phyloP scores from a whole-genome alignment of 2,888 invertebrate species.

The Polymixis lichenea region DNA sequence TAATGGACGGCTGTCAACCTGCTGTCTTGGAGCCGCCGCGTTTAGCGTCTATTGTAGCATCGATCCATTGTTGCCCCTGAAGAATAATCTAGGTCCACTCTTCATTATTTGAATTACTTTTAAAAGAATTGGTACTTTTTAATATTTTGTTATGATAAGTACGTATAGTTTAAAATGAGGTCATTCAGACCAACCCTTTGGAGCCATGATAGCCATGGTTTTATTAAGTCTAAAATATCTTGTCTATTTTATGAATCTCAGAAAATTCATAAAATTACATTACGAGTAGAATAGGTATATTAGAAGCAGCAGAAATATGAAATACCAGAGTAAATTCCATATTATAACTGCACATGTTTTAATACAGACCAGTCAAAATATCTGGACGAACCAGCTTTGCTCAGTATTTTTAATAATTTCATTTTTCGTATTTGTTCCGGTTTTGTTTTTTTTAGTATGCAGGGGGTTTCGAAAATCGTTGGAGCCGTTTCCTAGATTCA shows the following conservation, averaged over 20 bases:
- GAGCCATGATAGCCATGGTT: not conserved
- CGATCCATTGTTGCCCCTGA: constrained; percentile 64
- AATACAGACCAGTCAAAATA: no score
- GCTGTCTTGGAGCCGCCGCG: constrained; percentile 64
- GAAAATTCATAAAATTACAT: not conserved
- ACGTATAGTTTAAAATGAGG: not conserved
- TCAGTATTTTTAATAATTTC: no score
- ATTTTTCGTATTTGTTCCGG: no score
- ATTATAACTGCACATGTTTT: not conserved
- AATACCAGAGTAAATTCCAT: not conserved
- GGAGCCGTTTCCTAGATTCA: no score
- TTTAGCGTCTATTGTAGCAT: constrained; percentile 63
- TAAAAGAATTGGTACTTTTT: not conserved
- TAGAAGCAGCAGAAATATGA: constrained; percentile 2
- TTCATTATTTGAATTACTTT: constrained; percentile 28
- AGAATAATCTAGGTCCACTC: constrained; percentile 61
- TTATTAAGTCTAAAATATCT: constrained; percentile 5
- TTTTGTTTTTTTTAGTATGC: no score
- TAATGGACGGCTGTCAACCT: constrained; percentile 76
- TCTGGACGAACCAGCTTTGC: no score
- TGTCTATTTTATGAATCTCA: not conserved
- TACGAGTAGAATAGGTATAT: not conserved
- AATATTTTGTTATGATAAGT: not conserved
- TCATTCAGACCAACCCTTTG: not conserved
- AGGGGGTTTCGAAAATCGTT: no score